phyloP scores from a whole-genome alignment of 53 echinoderm and acorn worm genomes.

The Paracentrotus lividus region DNA sequence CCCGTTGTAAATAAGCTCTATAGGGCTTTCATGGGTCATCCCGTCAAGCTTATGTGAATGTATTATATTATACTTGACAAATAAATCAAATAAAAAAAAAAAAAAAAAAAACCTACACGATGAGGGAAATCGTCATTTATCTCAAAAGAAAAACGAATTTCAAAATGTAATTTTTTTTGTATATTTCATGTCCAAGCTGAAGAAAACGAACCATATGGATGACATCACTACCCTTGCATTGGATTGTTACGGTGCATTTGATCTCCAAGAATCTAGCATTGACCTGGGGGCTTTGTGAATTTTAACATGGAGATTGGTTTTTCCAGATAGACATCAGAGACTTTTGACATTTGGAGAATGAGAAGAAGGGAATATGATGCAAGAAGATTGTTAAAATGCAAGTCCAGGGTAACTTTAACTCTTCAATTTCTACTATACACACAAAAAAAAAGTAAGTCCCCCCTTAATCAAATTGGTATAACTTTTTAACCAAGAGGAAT shows the following conservation, averaged over 20 bases:
- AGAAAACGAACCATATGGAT: neutral
- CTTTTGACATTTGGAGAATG: conserved; percentile 10
- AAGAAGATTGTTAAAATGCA: neutral
- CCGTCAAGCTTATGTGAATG: too few species aligned
- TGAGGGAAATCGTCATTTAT: too few species aligned
- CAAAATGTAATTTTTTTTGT: neutral
- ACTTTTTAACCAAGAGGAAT: too few species aligned
- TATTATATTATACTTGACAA: too few species aligned
- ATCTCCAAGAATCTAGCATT: neutral
- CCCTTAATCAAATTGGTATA: too few species aligned
- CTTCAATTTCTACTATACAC: neutral
- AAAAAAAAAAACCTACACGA: too few species aligned
- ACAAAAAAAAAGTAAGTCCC: too few species aligned
- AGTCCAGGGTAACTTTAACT: neutral
- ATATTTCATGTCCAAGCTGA: neutral
- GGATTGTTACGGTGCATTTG: neutral
- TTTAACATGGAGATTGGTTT: neutral
- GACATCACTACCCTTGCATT: neutral
- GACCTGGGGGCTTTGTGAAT: neutral
- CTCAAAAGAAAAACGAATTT: neutral
- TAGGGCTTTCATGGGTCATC: too few species aligned
- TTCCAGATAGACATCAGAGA: neutral
- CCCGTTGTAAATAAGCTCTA: too few species aligned
- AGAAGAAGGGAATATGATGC: conserved; percentile 3
- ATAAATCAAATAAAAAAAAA: too few species aligned